A percentile compares a stretch with the other conserved stretches of the same genome.
phyloP scores from a whole-genome alignment of 2,797 vertebrate species.

The Prunella strophiata region DNA sequence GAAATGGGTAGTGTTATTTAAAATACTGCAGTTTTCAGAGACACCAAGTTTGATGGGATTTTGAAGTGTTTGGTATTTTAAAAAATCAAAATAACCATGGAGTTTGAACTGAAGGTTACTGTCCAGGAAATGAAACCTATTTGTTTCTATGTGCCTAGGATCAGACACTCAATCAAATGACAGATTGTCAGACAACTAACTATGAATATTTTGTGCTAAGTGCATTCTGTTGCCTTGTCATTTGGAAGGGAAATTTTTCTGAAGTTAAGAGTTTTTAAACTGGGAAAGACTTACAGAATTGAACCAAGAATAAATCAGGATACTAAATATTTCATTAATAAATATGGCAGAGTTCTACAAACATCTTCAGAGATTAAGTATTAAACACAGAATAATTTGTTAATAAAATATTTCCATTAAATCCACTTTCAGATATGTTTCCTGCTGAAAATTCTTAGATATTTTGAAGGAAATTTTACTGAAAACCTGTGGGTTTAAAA shows the following conservation, averaged over 20 bases:
- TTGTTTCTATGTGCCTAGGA: not conserved
- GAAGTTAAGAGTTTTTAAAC: not conserved
- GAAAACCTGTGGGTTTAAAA: not conserved
- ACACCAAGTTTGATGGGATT: not conserved
- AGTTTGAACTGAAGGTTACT: not conserved
- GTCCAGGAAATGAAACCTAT: not conserved
- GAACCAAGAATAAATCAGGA: not conserved
- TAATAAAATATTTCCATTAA: not conserved
- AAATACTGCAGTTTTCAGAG: not conserved
- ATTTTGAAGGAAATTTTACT: not conserved
- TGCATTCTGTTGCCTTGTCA: not conserved
- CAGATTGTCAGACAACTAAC: not conserved
- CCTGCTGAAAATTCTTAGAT: not conserved
- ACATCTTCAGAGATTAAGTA: not conserved
- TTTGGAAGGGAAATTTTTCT: not conserved
- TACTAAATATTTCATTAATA: not conserved
- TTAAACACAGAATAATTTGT: not conserved
- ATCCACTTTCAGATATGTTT: not conserved
- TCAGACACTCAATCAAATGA: not conserved
- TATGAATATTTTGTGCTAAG: not conserved
- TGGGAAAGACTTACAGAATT: not conserved
- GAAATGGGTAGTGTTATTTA: not conserved
- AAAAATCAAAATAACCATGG: not conserved
- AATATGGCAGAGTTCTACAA: not conserved
- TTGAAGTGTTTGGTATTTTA: not conserved